Evolutionary conservation across 2,888 invertebrate genomes (phyloP), one percentile per base, ranked within the genome.

Genomic region (Erebia aethiops): DNA sequence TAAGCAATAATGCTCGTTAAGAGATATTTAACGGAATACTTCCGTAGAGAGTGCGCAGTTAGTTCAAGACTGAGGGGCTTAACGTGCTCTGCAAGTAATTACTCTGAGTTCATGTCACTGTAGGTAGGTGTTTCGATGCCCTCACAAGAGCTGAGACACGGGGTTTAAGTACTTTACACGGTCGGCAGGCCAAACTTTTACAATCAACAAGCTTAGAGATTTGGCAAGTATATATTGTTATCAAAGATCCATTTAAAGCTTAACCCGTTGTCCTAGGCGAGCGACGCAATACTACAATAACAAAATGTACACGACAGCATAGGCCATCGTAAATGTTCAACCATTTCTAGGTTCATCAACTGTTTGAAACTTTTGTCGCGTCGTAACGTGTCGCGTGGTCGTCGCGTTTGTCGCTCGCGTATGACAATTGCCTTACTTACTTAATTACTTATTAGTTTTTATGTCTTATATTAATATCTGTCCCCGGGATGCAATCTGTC

Each of bases 141-240:
- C 41, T 60, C 77, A 79, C 82, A 78, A 82, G 81, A 81, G 81
- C 78, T 80, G 75, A 81, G 80, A 77, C 79, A 81, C 79, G 79
- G 81, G 82, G 82, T 81, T 80, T 10, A 77, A 85, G 84, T 85
- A 84, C 84, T 81, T 85, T 85, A 79, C 84, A 89, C 81, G 87
- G 90, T 89, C 82, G 90, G 86, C 90, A 77, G 88, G 87, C 80
- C 87, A 79, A 67, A 67, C 49, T 67, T 67, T 71, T 67, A 49
- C 58, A 67, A 71, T 56, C 51, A 9, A 41, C 57, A 18, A 49
- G 16, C 67, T 46, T 49, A 14, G 54, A 61, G 43, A 26, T 62
- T 41, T 49, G 61, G 61, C 35, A 62, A 70, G 62, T 56, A 70
- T 43, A 56, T 61, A 70, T 70, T 70, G 61, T 70, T 67, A 70